Base-by-base conservation (phyloP, 2,888 invertebrate genomes). In the Callyntrura guangdongensis region DNA sequence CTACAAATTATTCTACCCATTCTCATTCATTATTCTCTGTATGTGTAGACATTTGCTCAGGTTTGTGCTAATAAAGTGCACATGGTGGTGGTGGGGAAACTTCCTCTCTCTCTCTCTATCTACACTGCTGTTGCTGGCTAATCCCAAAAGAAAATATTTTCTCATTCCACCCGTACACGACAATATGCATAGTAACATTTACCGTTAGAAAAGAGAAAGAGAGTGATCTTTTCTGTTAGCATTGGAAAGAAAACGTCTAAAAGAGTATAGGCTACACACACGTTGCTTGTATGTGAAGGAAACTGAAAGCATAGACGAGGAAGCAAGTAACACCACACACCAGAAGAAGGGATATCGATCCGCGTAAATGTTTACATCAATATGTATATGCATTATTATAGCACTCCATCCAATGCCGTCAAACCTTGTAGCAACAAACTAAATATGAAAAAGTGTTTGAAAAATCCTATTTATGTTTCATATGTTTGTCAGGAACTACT, bases 321-420 rank as follows among this genome's bases (percentile, higher is more conserved):
- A 11, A 47, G 69, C 14, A 69, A 36, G 69, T 17, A 36, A 36
- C 67, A 45, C 25, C 6, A n/a, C 9, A 83, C 49, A 22, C 69
- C 14, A 69, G 69, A 27, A 47, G 49, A 20, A 77, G 27, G 69
- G 36, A 69, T 84, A 84, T 84, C 84, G 84, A 84, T 84, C 84
- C 84, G 27, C 36, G 69, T 69, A 69, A 64, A 64, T 53, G 53
- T 53, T 53, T 53, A 53, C 22, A 27, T 12, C 67, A 72, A 17
- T 47, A 45, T 72, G 6, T 72, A 17, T 83, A 83, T 47, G n/a
- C 45, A n/a, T 53, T n/a, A 9, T 11, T 64, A 25, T 25, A 64
- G 64, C 17, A 11, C 64, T 64, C 22, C 5, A 11, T 64, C 64
- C 6, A 36, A 36, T 36, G 36, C 36, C 36, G 36, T 36, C 36